Base-by-base conservation (phyloP, 2,797 vertebrate species). In the Thripadectes ignobilis region DNA sequence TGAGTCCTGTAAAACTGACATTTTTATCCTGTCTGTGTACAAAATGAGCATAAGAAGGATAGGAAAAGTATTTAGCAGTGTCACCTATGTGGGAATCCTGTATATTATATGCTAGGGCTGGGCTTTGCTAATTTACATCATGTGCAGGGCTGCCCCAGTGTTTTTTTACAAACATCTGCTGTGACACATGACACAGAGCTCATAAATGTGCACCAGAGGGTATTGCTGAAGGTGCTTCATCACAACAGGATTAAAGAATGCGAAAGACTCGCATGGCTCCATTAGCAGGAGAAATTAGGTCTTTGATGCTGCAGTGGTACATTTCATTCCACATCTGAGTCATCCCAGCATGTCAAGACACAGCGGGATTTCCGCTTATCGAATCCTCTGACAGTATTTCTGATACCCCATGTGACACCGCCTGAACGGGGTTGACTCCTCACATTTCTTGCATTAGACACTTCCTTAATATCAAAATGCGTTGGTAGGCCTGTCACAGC, bases 321-420 rank as follows among this genome's bases (percentile, higher is more conserved):
- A 5, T 63, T 80, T 78, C 66, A 59, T 85, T 72, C 76, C 67
- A 46, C 55, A 67, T 91, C 58, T 67, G 79, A 95, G 66, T 69
- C 96, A 90, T 16, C 36, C 34, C 83, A 73, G 71, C 49, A 12
- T 3, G 62, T n/a, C 85, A 27, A 49, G 73, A 63, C 62, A 11
- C 78, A 93, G 86, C 6, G 2, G 79, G 91, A 81, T 71, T 86
- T 68, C 91, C 2, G 1, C 83, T 73, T 14, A 21, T 23, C 1
- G 0, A 72, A 39, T 32, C 36, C 39, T 81, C 79, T 62, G 66
- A 41, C 24, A 41, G 43, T 2, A 14, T 34, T 76, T 61, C 61
- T 5, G 2, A 43, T 12, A 18, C 0, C 68, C 46, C 78, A 61
- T 0, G 0, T 27, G 22, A 0, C 18, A 48, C 10, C 0, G 6